These are phyloP conservation scores for Tenebrio molitor DNA, from an alignment of 1,140 invertebrate species.

Conservation along the genomic window DNA sequence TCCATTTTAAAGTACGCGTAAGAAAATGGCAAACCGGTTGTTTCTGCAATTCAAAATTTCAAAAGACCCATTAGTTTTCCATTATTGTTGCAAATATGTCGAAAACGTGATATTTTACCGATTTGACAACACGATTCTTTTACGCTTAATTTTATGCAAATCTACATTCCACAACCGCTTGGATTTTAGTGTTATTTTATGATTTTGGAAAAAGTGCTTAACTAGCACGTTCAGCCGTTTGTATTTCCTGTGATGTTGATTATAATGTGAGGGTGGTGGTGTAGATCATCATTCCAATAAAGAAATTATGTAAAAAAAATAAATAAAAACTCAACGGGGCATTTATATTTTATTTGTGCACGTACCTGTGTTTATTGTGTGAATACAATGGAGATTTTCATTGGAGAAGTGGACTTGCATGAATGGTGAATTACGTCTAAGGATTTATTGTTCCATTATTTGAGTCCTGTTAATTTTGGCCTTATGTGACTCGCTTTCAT, in stretches of 20 bases:
- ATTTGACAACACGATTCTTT: constrained; percentile 16
- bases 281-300: not conserved
- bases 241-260: too few relatives aligned
- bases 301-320: too few relatives aligned
- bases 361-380: constrained; percentile 24
- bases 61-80: not conserved
- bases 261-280: too few relatives aligned
- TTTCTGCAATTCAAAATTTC: constrained; percentile 5
- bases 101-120: constrained; percentile 27
- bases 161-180: constrained; percentile 2
- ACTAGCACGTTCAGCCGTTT: not conserved
- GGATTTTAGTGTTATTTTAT: constrained; percentile 3
- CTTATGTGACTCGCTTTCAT: not conserved
- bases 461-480: not conserved
- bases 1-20: constrained; percentile 1
- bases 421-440: not conserved
- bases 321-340: not conserved
- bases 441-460: constrained; percentile 32
- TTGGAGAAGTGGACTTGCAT: constrained; percentile 16
- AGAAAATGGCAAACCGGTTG: constrained; percentile 15
- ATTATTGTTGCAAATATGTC: constrained; percentile 13
- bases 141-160: constrained; percentile 36
- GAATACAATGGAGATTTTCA: constrained; percentile 15
- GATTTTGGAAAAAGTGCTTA: not conserved
- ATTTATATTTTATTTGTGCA: constrained; percentile 10